A percentile compares a stretch with the other conserved stretches of the same genome.
These are phyloP conservation scores for Caiman crocodilus DNA, from an alignment of 2,797 vertebrate species.

Conservation along the genomic window DNA sequence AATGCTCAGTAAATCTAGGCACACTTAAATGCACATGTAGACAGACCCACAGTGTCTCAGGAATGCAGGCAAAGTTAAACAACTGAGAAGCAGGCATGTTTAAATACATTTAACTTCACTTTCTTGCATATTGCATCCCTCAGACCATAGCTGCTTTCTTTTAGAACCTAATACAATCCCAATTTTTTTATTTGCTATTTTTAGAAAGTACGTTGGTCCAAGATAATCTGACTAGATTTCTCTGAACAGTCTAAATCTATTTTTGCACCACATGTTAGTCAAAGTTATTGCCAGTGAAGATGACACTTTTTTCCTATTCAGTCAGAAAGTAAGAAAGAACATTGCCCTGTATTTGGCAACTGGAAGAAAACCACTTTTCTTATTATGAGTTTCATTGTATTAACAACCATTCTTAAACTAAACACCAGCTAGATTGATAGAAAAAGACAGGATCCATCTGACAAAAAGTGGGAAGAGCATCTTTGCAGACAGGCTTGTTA, in stretches of 20 bases:
- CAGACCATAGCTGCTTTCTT: slow-evolving; percentile 27
- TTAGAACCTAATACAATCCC: background rate
- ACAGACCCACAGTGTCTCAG: background rate
- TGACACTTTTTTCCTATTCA: background rate
- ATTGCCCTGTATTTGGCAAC: background rate
- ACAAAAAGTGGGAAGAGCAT: no score
- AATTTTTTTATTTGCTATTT: slow-evolving; percentile 28
- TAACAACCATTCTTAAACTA: background rate
- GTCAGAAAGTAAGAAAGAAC: slow-evolving; percentile 4
- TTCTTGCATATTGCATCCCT: background rate
- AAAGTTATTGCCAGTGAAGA: slow-evolving; percentile 11
- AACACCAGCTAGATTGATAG: background rate
- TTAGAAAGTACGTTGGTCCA: background rate
- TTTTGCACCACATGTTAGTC: slow-evolving; percentile 9
- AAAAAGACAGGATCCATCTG: no score
- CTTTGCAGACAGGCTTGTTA: no score
- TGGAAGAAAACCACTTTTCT: background rate
- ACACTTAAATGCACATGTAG: no score
- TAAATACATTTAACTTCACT: background rate
- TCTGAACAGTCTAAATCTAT: background rate
- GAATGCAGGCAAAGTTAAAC: background rate
- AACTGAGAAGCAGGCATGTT: slow-evolving; percentile 29
- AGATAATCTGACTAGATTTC: slow-evolving; percentile 8
- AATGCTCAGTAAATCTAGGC: no score
- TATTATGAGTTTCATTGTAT: background rate